These are phyloP conservation scores for Pseudoips prasinana DNA, from an alignment of 2,888 invertebrate genomes.

Conservation along the genomic window DNA sequence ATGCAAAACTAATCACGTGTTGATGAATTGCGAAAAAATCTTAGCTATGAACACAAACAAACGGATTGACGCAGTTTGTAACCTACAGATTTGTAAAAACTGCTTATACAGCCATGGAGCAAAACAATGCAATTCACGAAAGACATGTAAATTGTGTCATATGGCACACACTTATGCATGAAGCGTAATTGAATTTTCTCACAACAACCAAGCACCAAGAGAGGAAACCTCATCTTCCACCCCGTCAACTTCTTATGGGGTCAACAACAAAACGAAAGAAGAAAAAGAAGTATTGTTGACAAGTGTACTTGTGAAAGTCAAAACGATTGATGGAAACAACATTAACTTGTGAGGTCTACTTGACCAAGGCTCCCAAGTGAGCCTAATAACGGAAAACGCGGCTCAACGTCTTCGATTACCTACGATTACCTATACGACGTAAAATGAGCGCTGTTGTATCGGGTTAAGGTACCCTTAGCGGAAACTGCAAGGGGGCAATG, in stretches of 20 bases:
- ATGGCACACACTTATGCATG: slow-evolving; percentile 7
- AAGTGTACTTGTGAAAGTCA: slow-evolving; percentile 1
- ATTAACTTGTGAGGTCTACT: slow-evolving; percentile 7
- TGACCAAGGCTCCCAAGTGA: slow-evolving; percentile 17
- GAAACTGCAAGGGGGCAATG: slow-evolving; percentile 9
- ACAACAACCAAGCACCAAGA: too few relatives aligned
- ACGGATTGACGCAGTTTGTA: slow-evolving; percentile 2
- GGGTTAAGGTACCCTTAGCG: slow-evolving; percentile 3
- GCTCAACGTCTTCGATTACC: slow-evolving; percentile 9
- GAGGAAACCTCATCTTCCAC: neutral
- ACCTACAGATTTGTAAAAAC: slow-evolving; percentile 3
- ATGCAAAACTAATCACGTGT: slow-evolving; percentile 5
- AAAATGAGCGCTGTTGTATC: slow-evolving; percentile 6
- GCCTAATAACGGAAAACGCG: slow-evolving; percentile 10
- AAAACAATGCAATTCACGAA: slow-evolving; percentile 4
- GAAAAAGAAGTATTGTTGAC: neutral
- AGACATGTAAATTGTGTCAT: slow-evolving; percentile 5
- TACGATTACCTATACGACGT: slow-evolving; percentile 1
- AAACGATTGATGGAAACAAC: slow-evolving; percentile 6
- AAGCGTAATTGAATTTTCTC: neutral
- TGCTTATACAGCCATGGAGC: slow-evolving; percentile 4
- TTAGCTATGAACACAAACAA: neutral
- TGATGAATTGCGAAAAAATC: slow-evolving; percentile 4
- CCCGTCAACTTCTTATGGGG: neutral
- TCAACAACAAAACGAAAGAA: neutral